Conservation (phyloP, 2,888 invertebrate species). For the Poecilobothrus nobilitatus region DNA sequence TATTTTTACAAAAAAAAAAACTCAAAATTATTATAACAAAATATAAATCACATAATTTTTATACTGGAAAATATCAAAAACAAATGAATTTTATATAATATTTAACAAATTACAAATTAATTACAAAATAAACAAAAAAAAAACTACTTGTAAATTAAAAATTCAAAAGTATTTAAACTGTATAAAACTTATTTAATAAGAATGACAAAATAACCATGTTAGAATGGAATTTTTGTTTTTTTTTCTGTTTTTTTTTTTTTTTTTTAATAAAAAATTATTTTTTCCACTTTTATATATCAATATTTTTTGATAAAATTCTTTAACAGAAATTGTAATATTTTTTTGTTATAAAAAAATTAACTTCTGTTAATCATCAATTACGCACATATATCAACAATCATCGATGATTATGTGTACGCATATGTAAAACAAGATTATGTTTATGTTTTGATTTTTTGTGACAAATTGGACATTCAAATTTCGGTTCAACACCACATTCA, state of each 20-base stretch:
- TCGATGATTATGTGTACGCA: conserved; percentile 47
- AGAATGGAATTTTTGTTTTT: neutral
- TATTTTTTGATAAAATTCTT: neutral
- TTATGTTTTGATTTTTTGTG: conserved; percentile 50
- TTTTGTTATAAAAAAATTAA: conserved; percentile 9
- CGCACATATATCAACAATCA: conserved; percentile 30
- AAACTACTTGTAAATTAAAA: conserved; percentile 13
- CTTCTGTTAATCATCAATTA: conserved; percentile 18
- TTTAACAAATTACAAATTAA: too few species aligned
- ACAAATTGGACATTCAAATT: conserved; percentile 54
- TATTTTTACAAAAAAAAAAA: too few species aligned
- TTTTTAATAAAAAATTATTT: too few species aligned
- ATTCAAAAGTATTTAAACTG: conserved; percentile 19
- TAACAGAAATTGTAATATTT: neutral
- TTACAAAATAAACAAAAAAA: neutral
- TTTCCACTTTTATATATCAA: conserved; percentile 10
- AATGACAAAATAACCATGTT: neutral
- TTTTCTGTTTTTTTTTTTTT: conserved; percentile 14
- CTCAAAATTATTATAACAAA: too few species aligned
- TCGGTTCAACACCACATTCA: conserved; percentile 54
- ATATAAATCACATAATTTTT: too few species aligned
- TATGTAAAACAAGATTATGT: conserved; percentile 45
- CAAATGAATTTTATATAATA: too few species aligned
- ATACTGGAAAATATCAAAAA: too few species aligned
- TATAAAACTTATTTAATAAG: neutral